Base-by-base conservation (phyloP, 2,888 invertebrate species). In the Sinodicranocentrus sp. region DNA sequence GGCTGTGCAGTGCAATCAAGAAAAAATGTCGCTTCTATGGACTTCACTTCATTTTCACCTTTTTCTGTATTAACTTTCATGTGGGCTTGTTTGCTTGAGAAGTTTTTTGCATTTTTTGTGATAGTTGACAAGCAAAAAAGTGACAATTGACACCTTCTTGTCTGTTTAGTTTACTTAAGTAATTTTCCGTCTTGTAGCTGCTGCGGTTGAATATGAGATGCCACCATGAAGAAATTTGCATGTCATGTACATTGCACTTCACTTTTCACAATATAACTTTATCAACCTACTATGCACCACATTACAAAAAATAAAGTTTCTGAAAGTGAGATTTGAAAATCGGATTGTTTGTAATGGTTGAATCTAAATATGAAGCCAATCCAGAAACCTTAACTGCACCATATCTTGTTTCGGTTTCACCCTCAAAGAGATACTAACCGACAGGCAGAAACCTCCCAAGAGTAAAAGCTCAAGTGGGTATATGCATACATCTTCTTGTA, bases 341-440 rank as follows among this genome's bases (percentile, higher is more conserved):
- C n/a, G n/a, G n/a, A n/a, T n/a, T n/a, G n/a, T n/a, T n/a, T n/a
- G n/a, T n/a, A n/a, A n/a, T n/a, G n/a, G n/a, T n/a, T n/a, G n/a
- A n/a, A n/a, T n/a, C n/a, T n/a, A n/a, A n/a, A n/a, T n/a, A n/a
- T n/a, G n/a, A n/a, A n/a, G n/a, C n/a, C n/a, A n/a, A 57, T 65
- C 65, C 65, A 43, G 21, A 43, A 43, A 43, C n/a, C n/a, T n/a
- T 8, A 13, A 63, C 54, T 57, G 57, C 39, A 57, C 28, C 26
- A 5, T 61, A 23, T 33, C 48, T 13, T 39, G n/a, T n/a, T n/a
- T n/a, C n/a, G n/a, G n/a, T n/a, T n/a, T 10, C 48, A 71, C 57
- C 61, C 25, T 73, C 59, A 73, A 73, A 73, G 59, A 73, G 61
- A 73, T 61, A 73, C 73, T 73, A 61, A 73, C 73, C 43, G 48